These are phyloP conservation scores for Zhengitettix transpicula DNA, from an alignment of 2,888 invertebrate species.

Conservation along the genomic window DNA sequence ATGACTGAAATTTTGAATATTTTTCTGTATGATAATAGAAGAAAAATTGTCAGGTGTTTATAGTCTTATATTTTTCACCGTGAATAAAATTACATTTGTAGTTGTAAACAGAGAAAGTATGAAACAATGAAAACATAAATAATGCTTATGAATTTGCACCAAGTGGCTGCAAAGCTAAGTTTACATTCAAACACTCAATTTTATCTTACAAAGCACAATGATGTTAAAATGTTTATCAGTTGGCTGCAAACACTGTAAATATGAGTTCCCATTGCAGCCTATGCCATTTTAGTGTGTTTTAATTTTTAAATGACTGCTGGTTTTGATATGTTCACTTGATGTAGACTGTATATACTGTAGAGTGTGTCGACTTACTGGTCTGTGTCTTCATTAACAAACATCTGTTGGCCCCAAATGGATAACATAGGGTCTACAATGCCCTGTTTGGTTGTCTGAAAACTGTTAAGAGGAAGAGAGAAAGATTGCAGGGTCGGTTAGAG, in stretches of 20 bases:
- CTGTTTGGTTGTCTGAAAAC: conserved; percentile 57
- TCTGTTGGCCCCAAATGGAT: conserved; percentile 95
- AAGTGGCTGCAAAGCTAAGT: too few relatives aligned
- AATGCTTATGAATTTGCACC: too few relatives aligned
- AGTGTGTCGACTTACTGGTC: conserved; percentile 67
- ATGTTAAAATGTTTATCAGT: background rate
- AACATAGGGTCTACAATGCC: conserved; percentile 97
- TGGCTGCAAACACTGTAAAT: background rate
- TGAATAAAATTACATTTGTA: too few relatives aligned
- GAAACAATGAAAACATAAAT: too few relatives aligned
- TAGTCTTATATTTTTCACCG: too few relatives aligned
- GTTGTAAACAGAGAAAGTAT: too few relatives aligned
- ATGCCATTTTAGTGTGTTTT: background rate
- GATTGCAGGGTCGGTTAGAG: conserved; percentile 16
- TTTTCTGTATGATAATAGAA: too few relatives aligned
- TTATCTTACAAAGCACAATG: too few relatives aligned
- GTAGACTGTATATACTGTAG: conserved; percentile 3
- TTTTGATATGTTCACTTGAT: conserved; percentile 6
- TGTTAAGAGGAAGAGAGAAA: conserved; percentile 20
- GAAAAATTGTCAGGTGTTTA: too few relatives aligned
- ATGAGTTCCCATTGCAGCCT: background rate
- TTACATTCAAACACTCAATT: too few relatives aligned
- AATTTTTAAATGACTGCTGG: background rate
- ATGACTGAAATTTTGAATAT: too few relatives aligned
- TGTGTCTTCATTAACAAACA: conserved; percentile 93